Conservation (phyloP, 2,113 vertebrate genomes). For the Platichthys flesus region DNA sequence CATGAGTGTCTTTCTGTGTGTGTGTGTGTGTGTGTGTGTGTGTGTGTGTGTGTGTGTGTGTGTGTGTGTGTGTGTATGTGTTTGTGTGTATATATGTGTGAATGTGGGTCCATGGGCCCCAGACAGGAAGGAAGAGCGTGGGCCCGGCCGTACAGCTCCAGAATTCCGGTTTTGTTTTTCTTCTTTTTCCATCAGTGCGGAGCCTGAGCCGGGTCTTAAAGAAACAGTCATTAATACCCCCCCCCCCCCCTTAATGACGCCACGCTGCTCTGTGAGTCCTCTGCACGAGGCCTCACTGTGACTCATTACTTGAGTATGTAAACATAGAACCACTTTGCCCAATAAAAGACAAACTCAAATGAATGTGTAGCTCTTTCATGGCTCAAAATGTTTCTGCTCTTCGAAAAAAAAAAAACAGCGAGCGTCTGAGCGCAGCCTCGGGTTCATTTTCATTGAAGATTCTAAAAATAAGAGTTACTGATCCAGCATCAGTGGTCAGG, state of each 20-base stretch:
- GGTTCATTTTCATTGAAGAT: conserved; percentile 58
- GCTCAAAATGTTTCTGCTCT: conserved; percentile 17
- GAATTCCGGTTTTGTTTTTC: conserved; percentile 81
- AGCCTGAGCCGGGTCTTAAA: conserved; percentile 77
- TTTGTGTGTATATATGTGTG: too few relatives aligned
- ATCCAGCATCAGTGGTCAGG: conserved; percentile 46
- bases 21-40: conserved; percentile 41
- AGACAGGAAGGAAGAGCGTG: conserved; percentile 86
- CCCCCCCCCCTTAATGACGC: conserved; percentile 36
- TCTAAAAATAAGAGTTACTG: conserved; percentile 63
- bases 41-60: conserved; percentile 42
- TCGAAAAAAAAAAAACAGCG: conserved; percentile 29
- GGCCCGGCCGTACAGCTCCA: conserved; percentile 76
- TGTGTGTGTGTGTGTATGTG: conserved; percentile 9
- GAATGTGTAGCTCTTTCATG: conserved; percentile 22
- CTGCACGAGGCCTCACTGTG: conserved; percentile 25
- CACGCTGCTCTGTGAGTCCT: conserved; percentile 31
- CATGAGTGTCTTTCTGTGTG: conserved; percentile 30
- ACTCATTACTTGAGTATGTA: conserved; percentile 34
- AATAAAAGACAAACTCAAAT: conserved; percentile 22
- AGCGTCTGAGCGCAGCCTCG: conserved; percentile 14
- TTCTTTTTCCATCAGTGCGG: conserved; percentile 81
- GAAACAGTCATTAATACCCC: conserved; percentile 72
- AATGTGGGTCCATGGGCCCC: conserved; percentile 62
- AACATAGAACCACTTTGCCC: conserved; percentile 35